Conservation (phyloP, 2,888 invertebrate species). For the Drosophila tripunctata region DNA sequence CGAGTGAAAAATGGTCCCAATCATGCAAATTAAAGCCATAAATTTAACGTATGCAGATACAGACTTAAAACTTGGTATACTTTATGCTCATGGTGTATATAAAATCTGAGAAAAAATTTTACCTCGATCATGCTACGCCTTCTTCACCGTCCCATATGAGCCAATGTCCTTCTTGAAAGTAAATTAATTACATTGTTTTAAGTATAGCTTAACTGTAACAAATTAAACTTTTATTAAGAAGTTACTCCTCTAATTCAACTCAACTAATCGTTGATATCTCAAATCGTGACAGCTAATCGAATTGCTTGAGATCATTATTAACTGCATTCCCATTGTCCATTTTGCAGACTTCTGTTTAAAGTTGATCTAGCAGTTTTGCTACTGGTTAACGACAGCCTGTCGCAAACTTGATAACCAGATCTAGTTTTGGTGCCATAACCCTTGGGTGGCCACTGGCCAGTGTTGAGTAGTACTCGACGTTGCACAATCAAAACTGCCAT, state of each 20-base stretch:
- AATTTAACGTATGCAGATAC: too few relatives aligned
- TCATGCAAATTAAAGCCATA: too few relatives aligned
- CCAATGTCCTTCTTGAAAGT: too few relatives aligned
- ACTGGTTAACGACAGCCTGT: conserved; percentile 42
- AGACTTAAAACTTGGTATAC: too few relatives aligned
- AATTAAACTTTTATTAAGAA: not conserved
- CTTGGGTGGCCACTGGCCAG: conserved; percentile 74
- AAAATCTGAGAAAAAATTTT: too few relatives aligned
- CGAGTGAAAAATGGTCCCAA: too few relatives aligned
- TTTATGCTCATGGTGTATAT: too few relatives aligned
- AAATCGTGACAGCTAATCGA: not conserved
- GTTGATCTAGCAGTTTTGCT: conserved; percentile 6
- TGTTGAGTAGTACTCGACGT: conserved; percentile 49
- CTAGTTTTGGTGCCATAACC: conserved; percentile 27
- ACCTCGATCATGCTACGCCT: too few relatives aligned
- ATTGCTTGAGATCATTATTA: conserved; percentile 18
- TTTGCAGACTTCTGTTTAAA: not conserved
- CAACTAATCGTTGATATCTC: not conserved
- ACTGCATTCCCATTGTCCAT: conserved; percentile 9
- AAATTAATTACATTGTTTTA: too few relatives aligned
- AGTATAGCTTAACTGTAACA: too few relatives aligned
- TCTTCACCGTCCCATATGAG: too few relatives aligned
- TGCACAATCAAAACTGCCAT: conserved; percentile 70
- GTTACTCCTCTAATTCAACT: not conserved
- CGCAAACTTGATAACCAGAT: conserved; percentile 35